Conservation (phyloP, 1,140 invertebrate genomes). For the Tetragonula clypearis region DNA sequence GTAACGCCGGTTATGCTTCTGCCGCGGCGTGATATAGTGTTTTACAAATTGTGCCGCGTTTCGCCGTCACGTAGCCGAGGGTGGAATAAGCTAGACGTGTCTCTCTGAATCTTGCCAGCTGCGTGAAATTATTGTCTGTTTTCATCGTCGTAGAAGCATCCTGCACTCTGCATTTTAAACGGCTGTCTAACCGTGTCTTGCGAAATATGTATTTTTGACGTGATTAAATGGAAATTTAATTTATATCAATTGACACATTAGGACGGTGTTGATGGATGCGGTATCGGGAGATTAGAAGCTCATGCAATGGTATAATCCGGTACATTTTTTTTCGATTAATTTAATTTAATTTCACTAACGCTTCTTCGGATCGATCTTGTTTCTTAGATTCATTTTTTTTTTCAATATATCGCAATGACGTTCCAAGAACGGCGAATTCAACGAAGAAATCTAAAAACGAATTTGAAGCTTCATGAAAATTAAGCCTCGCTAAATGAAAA, state of each 20-base stretch:
- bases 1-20: constrained; percentile 53
- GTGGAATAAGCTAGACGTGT: background rate
- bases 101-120: background rate
- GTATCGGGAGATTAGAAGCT: no score
- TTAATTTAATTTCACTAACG: background rate
- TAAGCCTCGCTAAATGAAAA: no score
- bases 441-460: no score
- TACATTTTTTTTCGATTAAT: background rate
- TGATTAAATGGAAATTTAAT: no score
- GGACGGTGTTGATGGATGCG: no score
- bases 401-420: no score
- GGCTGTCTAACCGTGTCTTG: background rate
- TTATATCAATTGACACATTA: no score
- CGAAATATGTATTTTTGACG: background rate
- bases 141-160: background rate
- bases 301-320: no score
- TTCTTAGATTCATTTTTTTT: no score
- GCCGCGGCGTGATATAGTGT: constrained; percentile 8
- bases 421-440: no score
- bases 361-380: no score
- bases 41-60: constrained; percentile 50
- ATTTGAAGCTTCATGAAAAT: no score
- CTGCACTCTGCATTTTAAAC: background rate
- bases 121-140: constrained; percentile 22
- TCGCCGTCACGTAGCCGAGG: constrained; percentile 17